phyloP scores from a whole-genome alignment of 1,140 invertebrate genomes.

The Caenorhabditis latens region DNA sequence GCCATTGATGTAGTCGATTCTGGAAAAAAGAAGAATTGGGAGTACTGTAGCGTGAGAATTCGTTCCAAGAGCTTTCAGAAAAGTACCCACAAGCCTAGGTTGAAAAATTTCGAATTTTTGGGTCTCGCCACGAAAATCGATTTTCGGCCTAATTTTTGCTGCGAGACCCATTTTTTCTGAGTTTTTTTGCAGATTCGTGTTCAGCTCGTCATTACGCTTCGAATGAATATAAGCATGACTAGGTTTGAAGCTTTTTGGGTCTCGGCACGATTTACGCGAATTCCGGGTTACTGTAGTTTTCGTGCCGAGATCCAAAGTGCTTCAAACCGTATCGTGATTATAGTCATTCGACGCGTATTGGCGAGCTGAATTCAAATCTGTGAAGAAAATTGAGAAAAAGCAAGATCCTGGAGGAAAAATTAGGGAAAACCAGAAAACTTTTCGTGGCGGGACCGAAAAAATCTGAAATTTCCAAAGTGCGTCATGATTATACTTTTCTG shows the following conservation, averaged over 20 bases:
- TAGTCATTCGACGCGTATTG: neutral
- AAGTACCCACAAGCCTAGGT: too few relatives aligned
- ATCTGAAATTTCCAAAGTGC: neutral
- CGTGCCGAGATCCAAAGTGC: neutral
- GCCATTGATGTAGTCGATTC: constrained; percentile 76
- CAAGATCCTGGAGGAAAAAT: too few relatives aligned
- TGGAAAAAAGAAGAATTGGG: neutral
- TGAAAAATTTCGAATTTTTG: neutral
- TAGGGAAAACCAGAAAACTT: too few relatives aligned
- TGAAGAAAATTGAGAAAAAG: neutral
- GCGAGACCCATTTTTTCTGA: neutral
- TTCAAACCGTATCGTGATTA: neutral
- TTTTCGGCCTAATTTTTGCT: constrained; percentile 11
- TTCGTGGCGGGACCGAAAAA: constrained; percentile 11
- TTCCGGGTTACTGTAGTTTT: too few relatives aligned
- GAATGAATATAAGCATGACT: constrained; percentile 43
- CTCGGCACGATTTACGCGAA: neutral
- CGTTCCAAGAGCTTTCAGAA: too few relatives aligned
- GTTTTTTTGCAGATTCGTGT: neutral
- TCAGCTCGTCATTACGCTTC: constrained; percentile 19
- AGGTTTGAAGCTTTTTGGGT: neutral
- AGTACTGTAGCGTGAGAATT: too few relatives aligned
- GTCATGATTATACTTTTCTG: neutral
- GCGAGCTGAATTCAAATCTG: neutral
- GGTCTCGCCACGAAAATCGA: constrained; percentile 1